Evolutionary conservation across 2,797 vertebrate species (phyloP).

Genomic region (Masticophis lateralis): DNA sequence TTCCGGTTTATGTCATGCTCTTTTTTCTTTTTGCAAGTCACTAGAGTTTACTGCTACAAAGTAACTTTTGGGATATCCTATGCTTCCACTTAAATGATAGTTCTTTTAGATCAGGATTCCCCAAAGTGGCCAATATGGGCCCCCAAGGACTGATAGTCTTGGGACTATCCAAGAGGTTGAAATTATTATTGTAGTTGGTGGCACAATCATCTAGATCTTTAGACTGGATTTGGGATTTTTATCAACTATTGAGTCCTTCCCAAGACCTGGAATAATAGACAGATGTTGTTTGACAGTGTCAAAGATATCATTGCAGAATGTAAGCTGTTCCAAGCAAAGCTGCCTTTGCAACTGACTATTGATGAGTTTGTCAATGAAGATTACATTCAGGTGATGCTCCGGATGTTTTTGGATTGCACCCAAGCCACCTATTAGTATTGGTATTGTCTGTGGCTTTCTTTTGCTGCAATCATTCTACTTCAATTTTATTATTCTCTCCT

Average conservation of each 20-base stretch:
- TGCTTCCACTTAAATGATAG: not conserved
- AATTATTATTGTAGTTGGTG: not conserved
- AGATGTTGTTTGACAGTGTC: not conserved
- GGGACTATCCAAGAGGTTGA: not conserved
- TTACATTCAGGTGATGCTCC: not conserved
- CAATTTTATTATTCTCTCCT: not conserved
- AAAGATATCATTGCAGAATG: not conserved
- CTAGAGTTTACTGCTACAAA: not conserved
- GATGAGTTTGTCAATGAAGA: not conserved
- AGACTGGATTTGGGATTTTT: not conserved
- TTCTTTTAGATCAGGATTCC: not conserved
- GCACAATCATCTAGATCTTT: not conserved
- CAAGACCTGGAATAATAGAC: not conserved
- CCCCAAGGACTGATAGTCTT: not conserved
- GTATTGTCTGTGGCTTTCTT: not conserved
- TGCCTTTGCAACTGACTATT: not conserved
- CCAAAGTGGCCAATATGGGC: not conserved
- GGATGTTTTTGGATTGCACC: not conserved
- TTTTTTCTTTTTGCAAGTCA: not conserved
- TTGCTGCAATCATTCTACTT: not conserved
- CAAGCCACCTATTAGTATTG: not conserved
- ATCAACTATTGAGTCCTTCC: not conserved
- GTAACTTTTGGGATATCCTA: not conserved
- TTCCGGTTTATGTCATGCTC: not conserved
- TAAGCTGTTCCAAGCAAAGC: not conserved